A percentile compares a stretch with the other conserved stretches of the same genome.
These are phyloP conservation scores for Melipona quadrifasciata DNA, from an alignment of 1,140 invertebrate genomes.

Conservation along the genomic window DNA sequence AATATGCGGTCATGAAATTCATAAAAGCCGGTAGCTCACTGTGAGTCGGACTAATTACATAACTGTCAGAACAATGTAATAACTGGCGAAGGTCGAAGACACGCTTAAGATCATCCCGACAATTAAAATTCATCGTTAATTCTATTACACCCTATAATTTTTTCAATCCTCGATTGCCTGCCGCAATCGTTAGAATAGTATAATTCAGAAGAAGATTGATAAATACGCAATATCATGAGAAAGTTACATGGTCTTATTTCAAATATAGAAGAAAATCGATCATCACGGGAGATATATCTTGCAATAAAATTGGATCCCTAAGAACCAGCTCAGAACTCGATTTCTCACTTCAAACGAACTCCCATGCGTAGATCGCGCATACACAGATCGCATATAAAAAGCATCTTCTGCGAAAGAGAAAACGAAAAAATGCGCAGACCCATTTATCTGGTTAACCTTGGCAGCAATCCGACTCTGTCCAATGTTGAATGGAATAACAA, in stretches of 20 bases:
- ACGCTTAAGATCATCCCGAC: background rate
- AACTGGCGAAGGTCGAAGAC: conserved; percentile 38
- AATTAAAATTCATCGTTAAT: conserved; percentile 32
- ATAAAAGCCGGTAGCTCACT: conserved; percentile 9
- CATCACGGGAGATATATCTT: background rate
- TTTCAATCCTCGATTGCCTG: background rate
- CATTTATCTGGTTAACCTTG: conserved; percentile 41
- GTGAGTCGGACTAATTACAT: conserved; percentile 29
- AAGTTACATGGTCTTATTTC: background rate
- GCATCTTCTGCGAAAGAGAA: conserved; percentile 6
- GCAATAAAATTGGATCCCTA: conserved; percentile 9
- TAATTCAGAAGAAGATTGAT: background rate
- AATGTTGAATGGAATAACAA: conserved; percentile 35
- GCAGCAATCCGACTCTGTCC: conserved; percentile 42
- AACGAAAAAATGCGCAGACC: conserved; percentile 31
- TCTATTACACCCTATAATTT: background rate
- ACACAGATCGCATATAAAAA: background rate
- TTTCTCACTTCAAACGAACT: conserved; percentile 24
- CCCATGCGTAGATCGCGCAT: background rate
- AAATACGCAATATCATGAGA: background rate
- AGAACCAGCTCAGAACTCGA: background rate
- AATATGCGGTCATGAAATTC: background rate
- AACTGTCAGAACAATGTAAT: conserved; percentile 42
- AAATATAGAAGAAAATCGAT: background rate
- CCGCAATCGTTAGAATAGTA: background rate